Conservation (phyloP, 2,888 invertebrate genomes). For the Listrodromus nycthemerus region DNA sequence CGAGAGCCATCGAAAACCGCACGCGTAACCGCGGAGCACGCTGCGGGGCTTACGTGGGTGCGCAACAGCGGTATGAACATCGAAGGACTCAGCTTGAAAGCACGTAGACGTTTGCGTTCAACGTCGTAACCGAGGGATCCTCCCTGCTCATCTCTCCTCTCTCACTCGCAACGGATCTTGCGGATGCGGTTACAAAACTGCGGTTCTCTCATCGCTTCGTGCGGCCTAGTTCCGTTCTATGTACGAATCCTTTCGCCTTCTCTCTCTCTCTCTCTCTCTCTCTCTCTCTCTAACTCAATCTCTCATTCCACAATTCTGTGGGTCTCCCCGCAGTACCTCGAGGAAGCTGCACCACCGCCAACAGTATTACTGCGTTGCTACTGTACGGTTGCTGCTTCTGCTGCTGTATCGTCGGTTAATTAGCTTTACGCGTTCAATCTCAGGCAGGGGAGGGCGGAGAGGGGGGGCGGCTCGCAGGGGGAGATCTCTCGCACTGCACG, state of each 20-base stretch:
- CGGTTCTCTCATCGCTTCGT: constrained; percentile 69
- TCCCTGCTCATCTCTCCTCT: neutral
- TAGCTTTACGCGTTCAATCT: constrained; percentile 78
- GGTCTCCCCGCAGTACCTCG: constrained; percentile 43
- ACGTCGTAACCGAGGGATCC: constrained; percentile 34
- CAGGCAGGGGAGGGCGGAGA: constrained; percentile 52
- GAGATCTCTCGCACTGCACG: constrained; percentile 65
- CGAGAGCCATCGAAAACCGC: constrained; percentile 35
- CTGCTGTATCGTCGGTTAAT: constrained; percentile 76
- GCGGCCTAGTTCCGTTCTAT: constrained; percentile 37
- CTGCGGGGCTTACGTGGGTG: constrained; percentile 31
- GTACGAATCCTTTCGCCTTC: neutral
- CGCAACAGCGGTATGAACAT: constrained; percentile 15
- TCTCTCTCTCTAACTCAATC: constrained; percentile 12
- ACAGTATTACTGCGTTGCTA: constrained; percentile 61
- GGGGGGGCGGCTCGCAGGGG: neutral
- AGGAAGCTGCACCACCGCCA: constrained; percentile 40
- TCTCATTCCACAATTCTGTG: constrained; percentile 9
- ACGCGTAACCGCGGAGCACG: constrained; percentile 25
- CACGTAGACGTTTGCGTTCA: constrained; percentile 45
- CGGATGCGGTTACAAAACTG: constrained; percentile 71
- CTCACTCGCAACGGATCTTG: constrained; percentile 50
- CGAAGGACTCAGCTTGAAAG: constrained; percentile 9
- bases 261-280: neutral
- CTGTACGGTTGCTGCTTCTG: constrained; percentile 64